phyloP scores from a whole-genome alignment of 2,797 vertebrate species.

The Valencia hispanica region DNA sequence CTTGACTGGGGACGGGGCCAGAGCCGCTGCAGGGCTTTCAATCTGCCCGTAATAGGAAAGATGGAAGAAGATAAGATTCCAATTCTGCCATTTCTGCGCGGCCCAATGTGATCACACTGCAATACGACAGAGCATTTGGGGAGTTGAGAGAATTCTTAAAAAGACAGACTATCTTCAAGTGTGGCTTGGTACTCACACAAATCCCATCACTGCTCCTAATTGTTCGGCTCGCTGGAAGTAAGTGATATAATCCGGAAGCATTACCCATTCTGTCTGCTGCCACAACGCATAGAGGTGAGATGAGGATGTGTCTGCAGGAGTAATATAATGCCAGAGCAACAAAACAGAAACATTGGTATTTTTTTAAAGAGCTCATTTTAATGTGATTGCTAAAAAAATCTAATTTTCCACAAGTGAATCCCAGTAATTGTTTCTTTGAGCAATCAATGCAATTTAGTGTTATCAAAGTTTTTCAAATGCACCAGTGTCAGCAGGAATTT shows the following conservation, averaged over 20 bases:
- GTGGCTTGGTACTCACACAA: conserved; percentile 67
- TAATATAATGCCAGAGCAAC: conserved; percentile 26
- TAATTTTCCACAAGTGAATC: conserved; percentile 11
- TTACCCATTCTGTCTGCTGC: conserved; percentile 45
- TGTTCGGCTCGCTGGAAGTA: conserved; percentile 68
- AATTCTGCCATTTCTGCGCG: conserved; percentile 77
- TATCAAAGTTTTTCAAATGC: neutral
- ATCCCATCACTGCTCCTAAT: conserved; percentile 73
- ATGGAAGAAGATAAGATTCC: conserved; percentile 83
- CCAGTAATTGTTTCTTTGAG: conserved; percentile 2
- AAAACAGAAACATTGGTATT: conserved; percentile 8
- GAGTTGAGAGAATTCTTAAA: conserved; percentile 78
- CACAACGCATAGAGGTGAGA: conserved; percentile 37
- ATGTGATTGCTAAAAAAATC: neutral
- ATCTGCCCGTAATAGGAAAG: conserved; percentile 80
- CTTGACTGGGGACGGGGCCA: conserved; percentile 75
- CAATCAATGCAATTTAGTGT: conserved; percentile 4
- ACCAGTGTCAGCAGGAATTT: conserved; percentile 1
- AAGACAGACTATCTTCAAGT: conserved; percentile 75
- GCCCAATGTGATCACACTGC: conserved; percentile 78
- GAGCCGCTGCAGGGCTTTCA: conserved; percentile 79
- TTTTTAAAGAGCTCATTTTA: conserved; percentile 8
- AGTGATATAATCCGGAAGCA: conserved; percentile 64
- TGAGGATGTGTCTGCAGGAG: conserved; percentile 19
- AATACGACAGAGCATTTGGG: conserved; percentile 73